These are phyloP conservation scores for Tetragnatha versicolor DNA, from an alignment of 1,140 invertebrate genomes.

Conservation along the genomic window DNA sequence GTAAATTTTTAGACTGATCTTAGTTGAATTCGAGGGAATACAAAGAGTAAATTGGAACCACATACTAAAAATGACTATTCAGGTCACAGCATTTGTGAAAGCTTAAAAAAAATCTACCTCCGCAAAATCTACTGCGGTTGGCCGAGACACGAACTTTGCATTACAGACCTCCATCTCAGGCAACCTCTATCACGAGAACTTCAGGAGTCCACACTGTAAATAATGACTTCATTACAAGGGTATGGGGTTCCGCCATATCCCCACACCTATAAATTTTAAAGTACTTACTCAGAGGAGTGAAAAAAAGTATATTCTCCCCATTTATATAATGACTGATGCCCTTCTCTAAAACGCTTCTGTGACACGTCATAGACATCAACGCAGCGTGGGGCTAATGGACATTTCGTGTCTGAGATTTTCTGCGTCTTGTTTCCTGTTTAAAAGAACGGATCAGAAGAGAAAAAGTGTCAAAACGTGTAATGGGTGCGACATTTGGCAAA, in stretches of 20 bases:
- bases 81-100: no score
- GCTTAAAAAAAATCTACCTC: no score
- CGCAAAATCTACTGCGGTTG: no score
- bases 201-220: background rate
- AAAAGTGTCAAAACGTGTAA: constrained; percentile 48
- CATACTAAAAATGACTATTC: no score
- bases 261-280: constrained; percentile 31
- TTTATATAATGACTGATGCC: constrained; percentile 47
- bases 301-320: constrained; percentile 21
- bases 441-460: constrained; percentile 34
- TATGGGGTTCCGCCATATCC: constrained; percentile 6
- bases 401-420: constrained; percentile 37
- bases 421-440: constrained; percentile 42
- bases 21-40: no score
- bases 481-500: constrained; percentile 17
- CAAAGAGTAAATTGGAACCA: no score
- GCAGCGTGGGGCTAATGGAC: constrained; percentile 34
- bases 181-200: constrained; percentile 14
- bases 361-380: constrained; percentile 41
- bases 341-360: constrained; percentile 15
- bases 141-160: no score
- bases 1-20: no score
- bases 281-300: background rate
- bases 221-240: constrained; percentile 1
- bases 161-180: no score